Evolutionary conservation across 1,140 invertebrate genomes (phyloP), one percentile per base, ranked within the genome.

Genomic region (Bombus turneri): DNA sequence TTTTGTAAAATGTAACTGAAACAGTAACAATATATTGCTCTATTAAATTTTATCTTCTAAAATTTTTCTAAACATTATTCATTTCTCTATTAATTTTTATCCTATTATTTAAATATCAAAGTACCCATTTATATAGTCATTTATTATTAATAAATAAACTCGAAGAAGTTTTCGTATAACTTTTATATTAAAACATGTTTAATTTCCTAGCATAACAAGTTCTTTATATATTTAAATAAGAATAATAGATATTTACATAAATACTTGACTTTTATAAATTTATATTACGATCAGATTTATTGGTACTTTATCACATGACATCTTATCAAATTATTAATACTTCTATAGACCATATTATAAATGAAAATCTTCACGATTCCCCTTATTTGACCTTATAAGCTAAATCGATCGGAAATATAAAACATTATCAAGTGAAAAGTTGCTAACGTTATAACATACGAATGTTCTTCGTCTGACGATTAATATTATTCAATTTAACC

Each of bases 401-500:
- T 59, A 13, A 15, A 39, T n/a, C 34, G 47, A 12, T 53, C 25
- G 41, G 13, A 47, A 69, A 37, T 22, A 22, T 28, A 22, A 37
- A 72, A 71, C 41, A 47, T 25, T 66, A n/a, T 37, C 28, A 1
- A 2, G 1, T 2, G 43, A 37, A 1, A 22, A 37, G 8, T 39
- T 8, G 3, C 12, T 53, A 31, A 79, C 12, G 79, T 80, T 47
- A 73, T 64, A 73, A 25, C 25, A 12, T 8, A n/a, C 28, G 28
- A 62, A 39, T n/a, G 64, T 59, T 8, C n/a, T n/a, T 66, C 77
- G 47, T 81, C 18, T 64, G 28, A 34, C 28, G 25, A 76, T 75
- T 75, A 81, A 85, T 76, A 39, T 68, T 22, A 41, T 59, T 77
- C 79, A 25, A 86, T 78, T 71, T 59, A 41, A 18, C 12, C 31